Base-by-base conservation (phyloP, 1,140 invertebrate genomes). In the Euschistus heros region DNA sequence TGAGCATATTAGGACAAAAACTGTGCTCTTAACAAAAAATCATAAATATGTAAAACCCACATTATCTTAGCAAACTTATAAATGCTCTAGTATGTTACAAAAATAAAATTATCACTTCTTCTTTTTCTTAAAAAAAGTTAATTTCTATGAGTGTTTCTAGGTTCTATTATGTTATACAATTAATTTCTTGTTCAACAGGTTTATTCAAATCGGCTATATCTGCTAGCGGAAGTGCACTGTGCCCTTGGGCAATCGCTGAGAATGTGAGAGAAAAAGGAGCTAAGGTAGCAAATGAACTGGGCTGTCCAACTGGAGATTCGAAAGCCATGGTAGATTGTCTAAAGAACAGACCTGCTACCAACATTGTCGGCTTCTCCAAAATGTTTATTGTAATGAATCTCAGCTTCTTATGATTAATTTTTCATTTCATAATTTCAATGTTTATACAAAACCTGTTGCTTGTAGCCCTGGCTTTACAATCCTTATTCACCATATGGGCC, bases 161-260 rank as follows among this genome's bases (percentile, higher is more conserved):
- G 82, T 79, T 67, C 73, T 87, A 57, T 86, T 88, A 70, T 89
- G 0, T 82, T 86, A 75, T 92, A 89, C 72, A 91, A 91, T 0
- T 85, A 85, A 15, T 82, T 84, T 5, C 74, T 90, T 1, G 76
- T 80, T 69, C 81, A 37, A 37, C 47, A 50, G 47, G 47, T 18
- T 22, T 50, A 6, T 50, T 50, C 47, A 18, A 50, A 7, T 20
- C n/a, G 47, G 47, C 47, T 20, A 50, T 50, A 50, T 20, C 22
- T 20, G 22, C 22, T 18, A 50, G 47, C 10, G 47, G 47, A 3
- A 50, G n/a, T 6, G 47, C 47, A 18, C n/a, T 50, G n/a, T 20
- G 22, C 22, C 47, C 47, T 50, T 50, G 47, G 47, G 47, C 47
- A 50, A 18, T 20, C 10, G 78, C 83, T 1, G 79, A 85, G 70